Evolutionary conservation across 2,888 invertebrate species (phyloP).

Genomic region (Cremastinae sp.): DNA sequence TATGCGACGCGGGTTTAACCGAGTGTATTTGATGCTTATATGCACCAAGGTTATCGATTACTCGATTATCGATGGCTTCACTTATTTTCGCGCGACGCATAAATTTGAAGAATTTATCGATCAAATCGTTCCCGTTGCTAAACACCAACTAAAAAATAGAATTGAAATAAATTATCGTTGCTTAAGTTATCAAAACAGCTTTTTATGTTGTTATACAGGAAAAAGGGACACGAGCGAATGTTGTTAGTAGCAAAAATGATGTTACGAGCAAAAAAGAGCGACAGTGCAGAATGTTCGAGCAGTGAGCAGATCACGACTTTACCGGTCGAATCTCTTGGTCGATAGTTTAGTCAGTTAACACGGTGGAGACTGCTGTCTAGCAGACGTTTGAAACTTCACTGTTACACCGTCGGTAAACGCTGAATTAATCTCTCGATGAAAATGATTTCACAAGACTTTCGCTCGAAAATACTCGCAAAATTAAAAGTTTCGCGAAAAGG

Average conservation of each 20-base stretch:
- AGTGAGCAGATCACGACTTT: constrained; percentile 63
- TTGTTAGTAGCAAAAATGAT: neutral
- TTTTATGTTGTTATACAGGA: too few relatives aligned
- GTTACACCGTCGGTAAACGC: constrained; percentile 51
- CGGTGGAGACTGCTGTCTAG: constrained; percentile 72
- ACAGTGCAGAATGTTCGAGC: neutral
- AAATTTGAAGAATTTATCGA: constrained; percentile 53
- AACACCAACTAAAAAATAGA: neutral
- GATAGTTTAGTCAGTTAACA: constrained; percentile 69
- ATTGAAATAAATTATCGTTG: neutral
- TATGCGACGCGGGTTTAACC: constrained; percentile 54
- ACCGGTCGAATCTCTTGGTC: constrained; percentile 63
- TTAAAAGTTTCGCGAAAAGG: neutral
- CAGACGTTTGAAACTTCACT: constrained; percentile 16
- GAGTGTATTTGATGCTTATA: constrained; percentile 52
- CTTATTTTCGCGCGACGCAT: constrained; percentile 49
- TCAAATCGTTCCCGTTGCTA: constrained; percentile 50
- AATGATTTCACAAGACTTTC: neutral
- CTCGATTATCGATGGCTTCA: constrained; percentile 55
- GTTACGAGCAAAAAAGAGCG: neutral
- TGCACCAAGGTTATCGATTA: constrained; percentile 58
- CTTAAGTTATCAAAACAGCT: constrained; percentile 8
- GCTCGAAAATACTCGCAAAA: neutral
- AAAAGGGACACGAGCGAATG: neutral
- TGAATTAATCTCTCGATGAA: constrained; percentile 15